Base-by-base conservation (phyloP, 1,140 invertebrate species). In the Galleria mellonella region DNA sequence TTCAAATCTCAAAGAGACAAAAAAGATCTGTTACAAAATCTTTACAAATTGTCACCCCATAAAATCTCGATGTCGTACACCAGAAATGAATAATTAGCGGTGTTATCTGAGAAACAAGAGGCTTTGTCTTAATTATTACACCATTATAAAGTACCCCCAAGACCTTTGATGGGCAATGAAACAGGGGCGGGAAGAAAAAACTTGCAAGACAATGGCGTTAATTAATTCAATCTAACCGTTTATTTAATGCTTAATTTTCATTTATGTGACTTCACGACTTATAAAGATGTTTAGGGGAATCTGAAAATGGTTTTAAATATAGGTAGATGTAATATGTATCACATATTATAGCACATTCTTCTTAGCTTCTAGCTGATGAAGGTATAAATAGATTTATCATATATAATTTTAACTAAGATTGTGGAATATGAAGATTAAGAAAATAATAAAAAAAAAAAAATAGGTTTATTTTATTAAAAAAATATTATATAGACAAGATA, bases 111-210 rank as follows among this genome's bases (percentile, higher is more conserved):
- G 30, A 60, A 73, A 71, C 67, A 73, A 72, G 66, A 62, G 73
- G 57, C 63, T 83, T 70, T 72, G 62, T 81, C 78, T 83, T 81
- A 77, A 83, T 83, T 82, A 82, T 77, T 60, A 62, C 69, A 66
- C 70, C 77, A 73, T 83, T 79, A 76, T 67, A 72, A 70, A 70
- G 53, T 62, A 37, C 51, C 49, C 53, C 47, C 59, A 60, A 65
- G 70, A 59, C 62, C 64, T 57, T 51, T 50, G 47, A 64, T 62
- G 68, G 73, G 60, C 60, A 70, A 70, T 23, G 17, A 23, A 23
- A 6, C 17, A 23, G 17, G 17, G 17, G 17, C 6, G 17, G 17
- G 6, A 23, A 23, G 6, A 23, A 23, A 74, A 74, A 76, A 71
- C 61, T 72, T 70, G 72, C 65, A 67, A 75, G 63, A 79, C 74